Percentiles rank a stretch among this genome's conserved stretches.
phyloP scores from a whole-genome alignment of 1,140 invertebrate genomes.

The Drosophila mauritiana region DNA sequence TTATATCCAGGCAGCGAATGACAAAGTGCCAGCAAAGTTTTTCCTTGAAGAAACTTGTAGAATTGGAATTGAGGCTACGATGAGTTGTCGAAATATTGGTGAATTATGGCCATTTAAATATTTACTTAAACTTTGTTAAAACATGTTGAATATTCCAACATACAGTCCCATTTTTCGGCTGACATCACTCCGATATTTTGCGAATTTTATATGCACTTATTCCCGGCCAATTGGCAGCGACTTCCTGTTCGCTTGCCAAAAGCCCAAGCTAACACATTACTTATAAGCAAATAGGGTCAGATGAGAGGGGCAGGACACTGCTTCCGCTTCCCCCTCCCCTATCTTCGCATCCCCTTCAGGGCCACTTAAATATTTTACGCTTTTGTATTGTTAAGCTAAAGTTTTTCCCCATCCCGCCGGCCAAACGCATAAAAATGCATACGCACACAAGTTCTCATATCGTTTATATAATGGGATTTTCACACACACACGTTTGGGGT shows the following conservation, averaged over 20 bases:
- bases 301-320: constrained; percentile 11
- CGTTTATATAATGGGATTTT: constrained; percentile 50
- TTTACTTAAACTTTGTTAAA: not conserved
- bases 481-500: constrained; percentile 14
- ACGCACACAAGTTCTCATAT: constrained; percentile 44
- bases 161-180: constrained; percentile 2
- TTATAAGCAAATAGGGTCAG: constrained; percentile 63
- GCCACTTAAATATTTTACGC: constrained; percentile 69
- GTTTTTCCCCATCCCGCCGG: constrained; percentile 27
- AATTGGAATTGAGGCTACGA: not conserved
- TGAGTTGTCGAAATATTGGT: not conserved
- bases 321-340: not conserved
- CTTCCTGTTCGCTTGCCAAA: constrained; percentile 41
- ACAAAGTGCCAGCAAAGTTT: constrained; percentile 25
- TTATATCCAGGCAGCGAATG: constrained; percentile 47
- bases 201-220: constrained; percentile 29
- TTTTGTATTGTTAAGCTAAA: constrained; percentile 66
- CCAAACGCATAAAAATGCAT: constrained; percentile 57
- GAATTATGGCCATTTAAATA: not conserved
- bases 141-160: not conserved
- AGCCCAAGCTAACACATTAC: constrained; percentile 49
- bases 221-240: constrained; percentile 40
- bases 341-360: constrained; percentile 9
- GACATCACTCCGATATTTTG: constrained; percentile 37
- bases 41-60: not conserved